Base-by-base conservation (phyloP, 2,888 invertebrate species). In the Ophion ventricosus region DNA sequence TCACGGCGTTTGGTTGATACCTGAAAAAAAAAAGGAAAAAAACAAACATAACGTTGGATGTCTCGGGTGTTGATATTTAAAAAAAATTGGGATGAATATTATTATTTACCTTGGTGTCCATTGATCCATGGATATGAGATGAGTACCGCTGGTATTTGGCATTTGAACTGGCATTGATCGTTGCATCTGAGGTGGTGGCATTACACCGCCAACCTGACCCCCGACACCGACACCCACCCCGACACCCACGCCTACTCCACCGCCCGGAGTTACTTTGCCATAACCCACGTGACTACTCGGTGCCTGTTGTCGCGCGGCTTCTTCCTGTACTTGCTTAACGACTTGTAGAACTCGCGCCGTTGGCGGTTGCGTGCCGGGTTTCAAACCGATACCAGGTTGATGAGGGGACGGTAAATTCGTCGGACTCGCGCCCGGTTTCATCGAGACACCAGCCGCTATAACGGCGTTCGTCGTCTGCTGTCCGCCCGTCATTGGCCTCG, bases 241-340 rank as follows among this genome's bases (percentile, higher is more conserved):
- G 20, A 92, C 92, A 25, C 91, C 91, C 5, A 90, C 91, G 1
- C 91, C 91, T 59, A 85, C 90, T 66, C 89, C 89, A 87, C 86
- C 91, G 79, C 93, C 93, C 56, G 96, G 96, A 77, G 95, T 94
- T 8, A 95, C 95, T 93, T 98, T 97, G 87, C 97, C 97, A 90
- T 97, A 97, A 73, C 95, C 95, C 11, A 94, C 95, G 89, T 97
- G 97, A 57, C 80, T 80, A 54, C 80, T 80, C 54, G 97, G 97
- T 67, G 96, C 97, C 92, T 97, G 97, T 92, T 98, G 98, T 64
- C 98, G 95, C 10, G 98, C 98, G 73, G 98, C 98, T 92, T 98
- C 98, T 91, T 98, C 98, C 93, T 98, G 98, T 3, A 98, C 97
- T 94, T 97, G 97, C 90, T 97, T 97, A 76, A 97, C 95, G 82